These are phyloP conservation scores for Pteria penguin DNA, from an alignment of 2,888 invertebrate species.

Conservation along the genomic window DNA sequence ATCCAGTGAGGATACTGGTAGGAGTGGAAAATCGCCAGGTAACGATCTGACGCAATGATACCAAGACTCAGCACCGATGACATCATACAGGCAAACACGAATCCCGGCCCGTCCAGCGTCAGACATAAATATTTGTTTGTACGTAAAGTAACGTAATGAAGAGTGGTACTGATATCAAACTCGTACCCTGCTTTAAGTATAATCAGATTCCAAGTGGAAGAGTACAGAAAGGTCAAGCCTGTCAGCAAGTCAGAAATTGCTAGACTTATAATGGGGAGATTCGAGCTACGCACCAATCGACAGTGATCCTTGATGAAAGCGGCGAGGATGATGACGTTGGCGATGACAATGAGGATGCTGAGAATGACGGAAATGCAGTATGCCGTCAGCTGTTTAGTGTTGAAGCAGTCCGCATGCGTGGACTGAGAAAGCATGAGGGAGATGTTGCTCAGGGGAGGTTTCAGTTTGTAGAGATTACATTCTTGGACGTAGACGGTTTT, in stretches of 20 bases:
- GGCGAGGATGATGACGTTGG: constrained; percentile 36
- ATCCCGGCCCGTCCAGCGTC: constrained; percentile 46
- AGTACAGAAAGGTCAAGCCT: constrained; percentile 46
- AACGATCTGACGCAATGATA: constrained; percentile 45
- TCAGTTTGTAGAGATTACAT: constrained; percentile 31
- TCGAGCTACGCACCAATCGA: constrained; percentile 30
- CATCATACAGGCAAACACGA: constrained; percentile 50
- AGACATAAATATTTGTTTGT: constrained; percentile 46
- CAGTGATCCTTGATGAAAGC: constrained; percentile 32
- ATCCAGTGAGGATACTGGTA: constrained; percentile 41
- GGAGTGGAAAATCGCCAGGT: constrained; percentile 44
- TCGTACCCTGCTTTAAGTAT: constrained; percentile 38
- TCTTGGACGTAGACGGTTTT: constrained; percentile 38
- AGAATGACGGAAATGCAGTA: constrained; percentile 47
- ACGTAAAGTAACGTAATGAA: constrained; percentile 27
- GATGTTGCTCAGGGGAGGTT: constrained; percentile 19
- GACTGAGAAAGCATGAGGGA: constrained; percentile 25
- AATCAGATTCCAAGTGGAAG: constrained; percentile 42
- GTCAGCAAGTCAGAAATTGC: constrained; percentile 47
- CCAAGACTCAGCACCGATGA: constrained; percentile 46
- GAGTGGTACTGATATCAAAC: constrained; percentile 37
- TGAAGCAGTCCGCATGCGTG: constrained; percentile 41
- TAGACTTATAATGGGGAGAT: constrained; percentile 42
- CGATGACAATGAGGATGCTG: constrained; percentile 41
- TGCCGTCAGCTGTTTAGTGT: constrained; percentile 31